Conservation (phyloP, 2,888 invertebrate genomes). For the Troides oblongomaculatus region DNA sequence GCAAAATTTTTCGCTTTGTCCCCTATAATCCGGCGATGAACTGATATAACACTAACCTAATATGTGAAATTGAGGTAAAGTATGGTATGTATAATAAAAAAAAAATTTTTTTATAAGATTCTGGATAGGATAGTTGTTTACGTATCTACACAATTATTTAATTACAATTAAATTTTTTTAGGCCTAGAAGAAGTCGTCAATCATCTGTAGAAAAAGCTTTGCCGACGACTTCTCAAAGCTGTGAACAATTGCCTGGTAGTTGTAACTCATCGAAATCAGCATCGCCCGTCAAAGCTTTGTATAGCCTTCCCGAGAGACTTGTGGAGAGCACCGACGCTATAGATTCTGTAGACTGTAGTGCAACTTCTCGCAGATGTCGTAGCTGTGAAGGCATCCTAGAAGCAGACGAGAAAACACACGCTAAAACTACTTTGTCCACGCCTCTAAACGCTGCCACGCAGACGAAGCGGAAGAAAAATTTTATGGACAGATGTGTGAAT, state of each 20-base stretch:
- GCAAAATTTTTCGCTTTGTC: too few relatives aligned
- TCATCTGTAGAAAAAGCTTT: conserved; percentile 67
- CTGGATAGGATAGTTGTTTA: background rate
- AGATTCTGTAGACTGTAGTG: conserved; percentile 57
- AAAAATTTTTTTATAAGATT: too few relatives aligned
- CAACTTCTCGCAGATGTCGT: conserved; percentile 71
- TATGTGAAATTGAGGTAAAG: too few relatives aligned
- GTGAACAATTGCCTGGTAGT: conserved; percentile 68
- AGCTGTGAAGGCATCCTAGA: conserved; percentile 83
- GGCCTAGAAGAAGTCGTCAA: conserved; percentile 72
- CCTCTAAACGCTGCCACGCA: conserved; percentile 80
- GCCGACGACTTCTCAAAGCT: conserved; percentile 65
- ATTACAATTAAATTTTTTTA: conserved; percentile 37
- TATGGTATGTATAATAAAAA: too few relatives aligned
- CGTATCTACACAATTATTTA: background rate
- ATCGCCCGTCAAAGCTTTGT: conserved; percentile 69
- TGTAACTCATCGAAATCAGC: conserved; percentile 64
- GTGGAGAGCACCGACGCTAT: conserved; percentile 66
- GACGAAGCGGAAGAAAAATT: conserved; percentile 86
- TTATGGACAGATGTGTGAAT: conserved; percentile 91
- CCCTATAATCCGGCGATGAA: too few relatives aligned
- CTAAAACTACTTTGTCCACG: conserved; percentile 78
- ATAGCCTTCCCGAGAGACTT: conserved; percentile 68
- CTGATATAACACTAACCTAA: too few relatives aligned
- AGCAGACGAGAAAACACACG: conserved; percentile 74